A percentile compares a stretch with the other conserved stretches of the same genome.
Conservation (phyloP, 2,888 invertebrate species). For the Drosophila subquinaria region DNA sequence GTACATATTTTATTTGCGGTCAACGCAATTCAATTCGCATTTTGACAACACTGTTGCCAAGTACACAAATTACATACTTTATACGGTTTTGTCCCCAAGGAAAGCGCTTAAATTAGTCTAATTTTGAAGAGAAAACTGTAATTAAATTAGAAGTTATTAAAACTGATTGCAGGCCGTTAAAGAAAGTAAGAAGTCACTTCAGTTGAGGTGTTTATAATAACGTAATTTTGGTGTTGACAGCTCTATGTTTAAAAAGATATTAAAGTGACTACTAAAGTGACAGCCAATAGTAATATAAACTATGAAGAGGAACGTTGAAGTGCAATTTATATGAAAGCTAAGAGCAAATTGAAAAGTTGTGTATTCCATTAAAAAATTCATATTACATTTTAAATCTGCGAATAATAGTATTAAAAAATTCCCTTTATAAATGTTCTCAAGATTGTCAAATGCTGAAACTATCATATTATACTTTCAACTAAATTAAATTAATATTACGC, state of each 20-base stretch:
- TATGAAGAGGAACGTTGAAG: background rate
- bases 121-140: background rate
- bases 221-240: background rate
- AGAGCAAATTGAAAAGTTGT: background rate
- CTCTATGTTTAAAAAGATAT: background rate
- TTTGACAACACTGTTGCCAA: conserved; percentile 33
- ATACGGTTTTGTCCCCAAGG: background rate
- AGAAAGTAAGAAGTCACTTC: background rate
- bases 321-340: background rate
- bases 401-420: too few relatives aligned
- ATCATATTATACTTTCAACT: too few relatives aligned
- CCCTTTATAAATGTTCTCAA: too few relatives aligned
- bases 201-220: background rate
- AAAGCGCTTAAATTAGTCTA: conserved; percentile 8
- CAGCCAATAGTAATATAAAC: background rate
- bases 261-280: background rate
- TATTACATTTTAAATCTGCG: too few relatives aligned
- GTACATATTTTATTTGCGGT: conserved; percentile 68
- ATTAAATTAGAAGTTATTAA: conserved; percentile 4
- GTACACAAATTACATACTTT: conserved; percentile 28
- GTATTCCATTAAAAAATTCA: background rate
- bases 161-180: conserved; percentile 17
- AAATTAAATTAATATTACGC: too few relatives aligned
- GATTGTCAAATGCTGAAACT: too few relatives aligned
- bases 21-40: conserved; percentile 72